Evolutionary conservation across 2,113 vertebrate genomes (phyloP), one percentile per base, ranked within the genome.

Genomic region (Myrmecophaga tridactyla): DNA sequence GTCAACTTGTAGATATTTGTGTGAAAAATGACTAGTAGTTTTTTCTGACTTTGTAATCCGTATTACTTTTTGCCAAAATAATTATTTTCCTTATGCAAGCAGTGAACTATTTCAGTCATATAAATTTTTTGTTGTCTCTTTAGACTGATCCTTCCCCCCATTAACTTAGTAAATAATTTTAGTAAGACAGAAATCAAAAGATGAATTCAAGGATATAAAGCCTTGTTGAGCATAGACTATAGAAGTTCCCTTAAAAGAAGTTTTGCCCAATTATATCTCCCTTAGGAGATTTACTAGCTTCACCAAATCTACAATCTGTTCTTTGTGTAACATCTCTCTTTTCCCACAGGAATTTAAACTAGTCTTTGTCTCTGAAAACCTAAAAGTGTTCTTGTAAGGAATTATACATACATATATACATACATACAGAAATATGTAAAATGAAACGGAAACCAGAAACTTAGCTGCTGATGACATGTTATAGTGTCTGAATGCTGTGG

Each of bases 131-230:
- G 36, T 86, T 75, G 15, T 88, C 20, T 93, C 81, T 90, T 25
- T 63, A 6, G 80, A 36, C n/a, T 90, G 70, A 56, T 7, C 6
- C 15, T 63, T 92, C 80, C 39, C 21, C 53, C 6, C 31, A 46
- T 80, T 67, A 84, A 84, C 15, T 87, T 96, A n/a, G 23, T 76
- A 90, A 89, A 89, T 3, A 60, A 78, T 75, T 90, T 90, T 87
- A 84, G 4, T 89, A 91, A 93, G 70, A 67, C 11, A 78, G 75
- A 92, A 86, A 60, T 77, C 17, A 95, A 84, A 75, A 81, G 43
- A 95, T 58, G 87, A 43, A 84, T 90, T 90, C 62, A 92, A 72
- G 70, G 56, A 13, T 36, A 18, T 56, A 87, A 10, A 93, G 62
- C 11, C 18, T 7, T 65, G 6, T 8, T 60, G 56, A 65, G 73